These are phyloP conservation scores for Hypena proboscidalis DNA, from an alignment of 2,888 invertebrate genomes.

Conservation along the genomic window DNA sequence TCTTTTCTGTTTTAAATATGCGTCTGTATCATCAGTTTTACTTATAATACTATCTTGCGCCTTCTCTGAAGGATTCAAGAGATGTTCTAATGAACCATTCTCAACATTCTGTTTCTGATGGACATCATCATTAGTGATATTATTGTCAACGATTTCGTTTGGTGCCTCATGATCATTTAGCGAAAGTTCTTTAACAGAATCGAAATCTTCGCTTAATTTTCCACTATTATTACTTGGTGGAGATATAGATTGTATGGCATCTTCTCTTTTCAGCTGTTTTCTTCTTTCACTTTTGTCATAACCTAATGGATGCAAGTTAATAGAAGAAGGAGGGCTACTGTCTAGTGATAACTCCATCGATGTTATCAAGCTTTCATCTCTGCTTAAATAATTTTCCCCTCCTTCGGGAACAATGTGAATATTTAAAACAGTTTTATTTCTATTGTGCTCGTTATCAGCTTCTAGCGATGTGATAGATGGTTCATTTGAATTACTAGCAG, in stretches of 20 bases:
- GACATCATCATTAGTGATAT: conserved; percentile 10
- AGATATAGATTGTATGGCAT: conserved; percentile 80
- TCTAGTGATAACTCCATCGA: conserved; percentile 77
- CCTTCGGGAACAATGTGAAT: conserved; percentile 78
- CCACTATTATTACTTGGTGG: conserved; percentile 79
- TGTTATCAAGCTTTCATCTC: conserved; percentile 75
- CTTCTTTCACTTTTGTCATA: conserved; percentile 74
- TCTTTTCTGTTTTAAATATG: conserved; percentile 25
- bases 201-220: conserved; percentile 76
- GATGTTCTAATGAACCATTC: conserved; percentile 4
- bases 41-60: conserved; percentile 2
- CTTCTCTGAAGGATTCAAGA: background rate
- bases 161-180: conserved; percentile 43
- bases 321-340: conserved; percentile 70
- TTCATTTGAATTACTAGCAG: conserved; percentile 62
- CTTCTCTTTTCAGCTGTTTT: conserved; percentile 79
- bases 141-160: conserved; percentile 20
- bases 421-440: conserved; percentile 73
- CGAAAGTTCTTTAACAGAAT: conserved; percentile 65
- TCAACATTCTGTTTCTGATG: conserved; percentile 8
- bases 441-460: conserved; percentile 60
- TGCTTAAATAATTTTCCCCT: conserved; percentile 66
- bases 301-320: conserved; percentile 74
- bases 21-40: conserved; percentile 27
- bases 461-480: conserved; percentile 63